These are phyloP conservation scores for Gasterosteus nipponicus DNA, from an alignment of 2,113 vertebrate species.

Conservation along the genomic window DNA sequence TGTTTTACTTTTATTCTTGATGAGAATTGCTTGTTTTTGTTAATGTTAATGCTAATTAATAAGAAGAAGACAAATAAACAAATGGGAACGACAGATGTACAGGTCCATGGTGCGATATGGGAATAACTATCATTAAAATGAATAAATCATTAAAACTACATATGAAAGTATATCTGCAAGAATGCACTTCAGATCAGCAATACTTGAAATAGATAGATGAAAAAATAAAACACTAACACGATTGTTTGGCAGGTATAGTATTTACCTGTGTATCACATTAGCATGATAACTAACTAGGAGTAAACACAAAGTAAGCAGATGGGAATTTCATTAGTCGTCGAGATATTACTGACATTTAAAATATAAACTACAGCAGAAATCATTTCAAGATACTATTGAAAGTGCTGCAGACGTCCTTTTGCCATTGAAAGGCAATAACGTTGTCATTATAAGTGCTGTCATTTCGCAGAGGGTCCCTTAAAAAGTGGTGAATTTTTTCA, in stretches of 20 bases:
- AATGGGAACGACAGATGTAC: not conserved
- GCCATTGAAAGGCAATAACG: not conserved
- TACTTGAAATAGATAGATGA: not conserved
- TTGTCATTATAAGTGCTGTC: not conserved
- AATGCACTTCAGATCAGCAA: not conserved
- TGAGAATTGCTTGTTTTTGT: not conserved
- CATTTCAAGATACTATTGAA: conserved; percentile 3
- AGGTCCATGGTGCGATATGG: not conserved
- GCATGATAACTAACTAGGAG: not conserved
- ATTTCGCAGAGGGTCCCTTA: not conserved
- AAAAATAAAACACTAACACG: not conserved
- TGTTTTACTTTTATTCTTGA: not conserved
- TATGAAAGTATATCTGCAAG: not conserved
- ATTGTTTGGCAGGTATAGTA: not conserved
- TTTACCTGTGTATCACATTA: not conserved
- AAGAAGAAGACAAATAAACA: not conserved
- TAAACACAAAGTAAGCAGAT: not conserved
- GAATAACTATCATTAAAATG: not conserved
- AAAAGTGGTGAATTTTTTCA: not conserved
- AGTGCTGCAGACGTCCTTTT: not conserved
- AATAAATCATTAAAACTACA: not conserved
- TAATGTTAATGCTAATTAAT: not conserved
- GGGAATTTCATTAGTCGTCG: not conserved
- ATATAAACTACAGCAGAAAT: not conserved
- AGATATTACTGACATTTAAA: not conserved